Evolutionary conservation across 2,888 invertebrate species (phyloP).

Genomic region (Ophonus ardosiacus): DNA sequence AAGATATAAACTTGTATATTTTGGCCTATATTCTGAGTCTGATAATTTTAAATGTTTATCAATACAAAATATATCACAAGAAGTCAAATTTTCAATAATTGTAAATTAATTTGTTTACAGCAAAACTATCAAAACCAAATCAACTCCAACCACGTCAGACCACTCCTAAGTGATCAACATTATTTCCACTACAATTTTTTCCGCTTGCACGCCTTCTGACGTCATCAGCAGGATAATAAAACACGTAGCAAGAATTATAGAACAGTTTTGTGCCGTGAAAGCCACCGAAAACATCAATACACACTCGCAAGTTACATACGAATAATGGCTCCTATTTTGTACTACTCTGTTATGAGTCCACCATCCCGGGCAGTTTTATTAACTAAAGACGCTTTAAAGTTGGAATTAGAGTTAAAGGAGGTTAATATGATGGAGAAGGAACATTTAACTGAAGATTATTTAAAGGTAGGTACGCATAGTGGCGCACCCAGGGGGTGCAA

Average conservation of each 20-base stretch:
- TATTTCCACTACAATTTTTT: neutral
- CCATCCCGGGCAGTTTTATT: slow-evolving; percentile 78
- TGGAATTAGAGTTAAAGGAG: slow-evolving; percentile 75
- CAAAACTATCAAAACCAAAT: too few species aligned
- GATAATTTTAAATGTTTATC: too few species aligned
- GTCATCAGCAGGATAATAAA: slow-evolving; percentile 7
- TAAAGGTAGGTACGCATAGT: slow-evolving; percentile 73
- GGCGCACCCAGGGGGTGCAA: too few species aligned
- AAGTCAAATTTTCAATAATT: too few species aligned
- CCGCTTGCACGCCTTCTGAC: neutral
- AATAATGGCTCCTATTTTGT: slow-evolving; percentile 74
- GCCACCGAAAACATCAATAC: neutral
- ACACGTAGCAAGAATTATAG: neutral
- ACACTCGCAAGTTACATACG: neutral
- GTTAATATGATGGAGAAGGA: slow-evolving; percentile 75
- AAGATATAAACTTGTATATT: too few species aligned
- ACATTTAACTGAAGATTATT: slow-evolving; percentile 73
- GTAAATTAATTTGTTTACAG: neutral
- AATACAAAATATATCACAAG: too few species aligned
- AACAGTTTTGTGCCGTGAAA: slow-evolving; percentile 30
- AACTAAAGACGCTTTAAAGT: slow-evolving; percentile 76
- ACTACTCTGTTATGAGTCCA: slow-evolving; percentile 77
- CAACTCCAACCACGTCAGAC: neutral
- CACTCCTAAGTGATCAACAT: neutral
- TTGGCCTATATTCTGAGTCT: too few species aligned